These are phyloP conservation scores for Dendrolimus houi DNA, from an alignment of 2,888 invertebrate genomes.

Conservation along the genomic window DNA sequence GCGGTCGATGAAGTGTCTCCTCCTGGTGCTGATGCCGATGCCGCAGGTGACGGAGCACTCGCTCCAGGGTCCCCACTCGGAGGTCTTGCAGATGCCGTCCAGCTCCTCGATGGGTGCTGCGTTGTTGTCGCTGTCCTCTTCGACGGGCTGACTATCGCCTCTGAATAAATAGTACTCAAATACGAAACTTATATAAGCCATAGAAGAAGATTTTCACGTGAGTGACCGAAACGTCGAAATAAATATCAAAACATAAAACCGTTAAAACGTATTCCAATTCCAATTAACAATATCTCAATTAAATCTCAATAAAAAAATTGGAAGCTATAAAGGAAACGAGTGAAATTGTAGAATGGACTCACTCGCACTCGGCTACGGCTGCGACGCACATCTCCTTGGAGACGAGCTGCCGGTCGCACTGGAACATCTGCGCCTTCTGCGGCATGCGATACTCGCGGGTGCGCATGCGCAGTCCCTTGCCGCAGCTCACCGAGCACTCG, in stretches of 20 bases:
- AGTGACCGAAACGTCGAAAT: no score
- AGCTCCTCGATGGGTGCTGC: slow-evolving; percentile 21
- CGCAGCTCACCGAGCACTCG: slow-evolving; percentile 90
- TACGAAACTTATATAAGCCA: no score
- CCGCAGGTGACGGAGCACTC: slow-evolving; percentile 93
- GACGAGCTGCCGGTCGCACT: slow-evolving; percentile 84
- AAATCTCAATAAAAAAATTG: no score
- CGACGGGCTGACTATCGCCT: slow-evolving; percentile 22
- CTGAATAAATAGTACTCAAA: slow-evolving; percentile 13
- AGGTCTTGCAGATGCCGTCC: slow-evolving; percentile 79
- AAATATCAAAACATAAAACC: no score
- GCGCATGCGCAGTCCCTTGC: slow-evolving; percentile 89
- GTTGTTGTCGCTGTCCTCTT: slow-evolving; percentile 21
- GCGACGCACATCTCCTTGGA: slow-evolving; percentile 95
- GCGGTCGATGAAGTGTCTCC: slow-evolving; percentile 83
- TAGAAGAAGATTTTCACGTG: no score
- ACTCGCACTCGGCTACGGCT: slow-evolving; percentile 83
- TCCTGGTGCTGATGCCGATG: slow-evolving; percentile 83
- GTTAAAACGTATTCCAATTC: no score
- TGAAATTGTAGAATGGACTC: slow-evolving; percentile 33
- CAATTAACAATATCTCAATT: no score
- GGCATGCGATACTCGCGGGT: slow-evolving; percentile 82
- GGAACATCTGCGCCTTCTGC: slow-evolving; percentile 82
- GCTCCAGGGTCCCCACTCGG: slow-evolving; percentile 87
- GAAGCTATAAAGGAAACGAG: no score